Base-by-base conservation (phyloP, 2,113 vertebrate species). In the Hylia prasina region DNA sequence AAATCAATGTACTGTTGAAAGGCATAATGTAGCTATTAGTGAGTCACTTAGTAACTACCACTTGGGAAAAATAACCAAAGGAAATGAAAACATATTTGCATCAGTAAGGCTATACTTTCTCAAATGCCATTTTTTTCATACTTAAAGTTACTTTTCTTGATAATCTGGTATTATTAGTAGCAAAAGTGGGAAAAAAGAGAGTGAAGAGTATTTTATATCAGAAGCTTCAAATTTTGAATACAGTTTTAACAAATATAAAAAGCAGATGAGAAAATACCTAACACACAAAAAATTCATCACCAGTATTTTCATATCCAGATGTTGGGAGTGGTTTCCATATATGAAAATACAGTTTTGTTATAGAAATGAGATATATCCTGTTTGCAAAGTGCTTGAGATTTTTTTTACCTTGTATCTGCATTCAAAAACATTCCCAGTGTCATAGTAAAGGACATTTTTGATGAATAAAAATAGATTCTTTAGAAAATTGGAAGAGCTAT, bases 1-100 rank as follows among this genome's bases (percentile, higher is more conserved):
- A 89, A 82, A 89, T 93, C 87, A 78, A 47, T 27, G n/a, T 50
- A 53, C 60, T 95, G 64, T 83, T 94, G 78, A 91, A 89, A 87
- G 31, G 8, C 24, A 21, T 79, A 71, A 87, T 93, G 63, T 53
- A 90, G 51, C 37, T 84, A 84, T 96, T 91, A 96, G 57, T 79
- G 87, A 93, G 78, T 91, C 65, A 76, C 48, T 82, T 85, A 82
- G 57, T 87, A 56, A 91, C 65, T 86, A 71, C 44, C 60, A 56
- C 57, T 61, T 90, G 68, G 60, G 83, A 80, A 83, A 91, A 89
- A 83, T 44, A 93, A 90, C 35, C 24, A 79, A 61, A 79, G 44
- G 31, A 84, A 95, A 93, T 72, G 33, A 79, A 91, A 89, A 91
- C 44, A 71, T 47, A 51, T 87, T 96, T 85, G 70, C 17, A 82